Evolutionary conservation across 2,797 vertebrate genomes (phyloP), one percentile per base, ranked within the genome.

Genomic region (Vireo griseus): DNA sequence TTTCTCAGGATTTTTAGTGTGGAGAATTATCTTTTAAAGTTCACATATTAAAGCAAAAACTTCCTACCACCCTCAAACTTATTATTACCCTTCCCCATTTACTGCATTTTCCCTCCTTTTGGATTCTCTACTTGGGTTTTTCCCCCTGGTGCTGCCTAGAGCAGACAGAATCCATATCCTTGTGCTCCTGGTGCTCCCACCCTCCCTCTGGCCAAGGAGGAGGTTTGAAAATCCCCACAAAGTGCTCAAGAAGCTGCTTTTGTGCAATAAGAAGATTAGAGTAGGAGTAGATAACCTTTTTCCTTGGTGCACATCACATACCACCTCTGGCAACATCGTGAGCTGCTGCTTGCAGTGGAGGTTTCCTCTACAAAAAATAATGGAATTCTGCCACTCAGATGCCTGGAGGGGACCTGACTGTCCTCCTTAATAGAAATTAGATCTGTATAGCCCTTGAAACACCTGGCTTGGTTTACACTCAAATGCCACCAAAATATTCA

Each of bases 401-500:
- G 54, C 80, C 88, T 7, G 1, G 89, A 67, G 78, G 76, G 29
- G 44, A 74, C 62, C 1, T 3, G 69, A 81, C 87, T 33, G 1
- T 72, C n/a, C 37, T 1, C 31, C 77, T 71, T 79, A 47, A 87
- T 33, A 76, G 69, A 88, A 91, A 90, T 92, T 66, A 86, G 40
- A 73, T 88, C 62, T 91, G 24, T 68, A 40, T 0, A 2, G 66
- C 37, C 29, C 52, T 76, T 47, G 72, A 85, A 96, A 84, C 79
- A 95, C 82, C 93, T 92, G 85, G 52, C 54, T 78, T 65, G 33
- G 65, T 86, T 91, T 89, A 66, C 21, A 74, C 51, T 47, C 67
- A 85, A 92, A 94, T 75, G 61, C 63, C 90, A 91, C 78, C 86
- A 94, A 94, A 96, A 91, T 61, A 82, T 89, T 62, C 63, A 21